Evolutionary conservation across 2,113 vertebrate species (phyloP), one percentile per base, ranked within the genome.

Genomic region (Platanista minor): DNA sequence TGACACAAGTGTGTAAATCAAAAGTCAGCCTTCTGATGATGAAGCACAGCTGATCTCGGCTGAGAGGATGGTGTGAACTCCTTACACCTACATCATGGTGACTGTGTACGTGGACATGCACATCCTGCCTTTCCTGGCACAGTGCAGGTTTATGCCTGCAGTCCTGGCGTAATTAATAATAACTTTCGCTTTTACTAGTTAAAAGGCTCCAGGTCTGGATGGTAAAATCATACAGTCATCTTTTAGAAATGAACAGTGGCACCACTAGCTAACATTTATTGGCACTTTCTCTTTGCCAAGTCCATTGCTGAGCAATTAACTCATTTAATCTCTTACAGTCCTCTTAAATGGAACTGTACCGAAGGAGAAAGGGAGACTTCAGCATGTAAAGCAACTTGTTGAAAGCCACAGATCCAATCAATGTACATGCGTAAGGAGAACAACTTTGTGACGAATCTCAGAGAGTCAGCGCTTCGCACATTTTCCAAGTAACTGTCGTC

Each of bases 41-140:
- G 2, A 67, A 10, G 15, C 27, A 1, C 0, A 0, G 69, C 36
- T 36, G 4, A 12, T 14, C 59, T 78, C 27, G 2, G 9, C 69
- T n/a, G 39, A 69, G 52, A 10, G n/a, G 33, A 27, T 8, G 31
- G 6, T n/a, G 41, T 39, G 49, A 78, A 4, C 27, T 21, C 0
- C n/a, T 36, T 4, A 39, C 13, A 36, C 29, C 27, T 23, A 8
- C 13, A 9, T 3, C 1, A 0, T 31, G 23, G 64, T 8, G 15
- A 2, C 2, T 15, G 12, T 27, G 1, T 8, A 21, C 14, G 1
- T 0, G 3, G n/a, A 43, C 6, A 20, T 1, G 0, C 0, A 4
- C 8, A 15, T 41, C 31, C 59, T 23, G 21, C 5, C 8, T 31
- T 23, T 36, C 46, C 46, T 13, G 67, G 12, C 11, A 18, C 2